Evolutionary conservation across 2,888 invertebrate genomes (phyloP).

Genomic region (Orthosia gothica): DNA sequence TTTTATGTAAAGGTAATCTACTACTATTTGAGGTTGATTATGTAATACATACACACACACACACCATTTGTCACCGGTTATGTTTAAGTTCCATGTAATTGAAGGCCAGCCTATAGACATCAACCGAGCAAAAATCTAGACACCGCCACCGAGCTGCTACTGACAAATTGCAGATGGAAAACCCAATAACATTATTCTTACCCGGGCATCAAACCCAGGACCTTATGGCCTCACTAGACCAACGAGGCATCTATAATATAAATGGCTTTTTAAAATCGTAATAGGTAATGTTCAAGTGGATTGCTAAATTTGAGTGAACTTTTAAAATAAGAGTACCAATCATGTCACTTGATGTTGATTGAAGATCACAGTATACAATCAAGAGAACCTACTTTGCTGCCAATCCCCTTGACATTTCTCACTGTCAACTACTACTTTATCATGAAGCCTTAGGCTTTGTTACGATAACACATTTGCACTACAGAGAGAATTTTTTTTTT

Average conservation of each 20-base stretch:
- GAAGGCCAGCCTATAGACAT: too few relatives aligned
- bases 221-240: too few relatives aligned
- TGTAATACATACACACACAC: too few relatives aligned
- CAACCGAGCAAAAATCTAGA: too few relatives aligned
- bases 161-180: too few relatives aligned
- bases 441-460: constrained; percentile 7
- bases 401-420: constrained; percentile 40
- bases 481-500: constrained; percentile 7
- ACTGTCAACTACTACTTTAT: constrained; percentile 10
- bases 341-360: constrained; percentile 17
- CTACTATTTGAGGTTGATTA: constrained; percentile 16
- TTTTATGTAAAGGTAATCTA: not conserved
- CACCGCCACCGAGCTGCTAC: too few relatives aligned
- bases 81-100: too few relatives aligned
- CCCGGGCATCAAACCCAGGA: too few relatives aligned
- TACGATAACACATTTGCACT: not conserved
- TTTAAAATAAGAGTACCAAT: constrained; percentile 2
- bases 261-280: not conserved
- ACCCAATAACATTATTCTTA: too few relatives aligned
- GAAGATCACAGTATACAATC: constrained; percentile 5
- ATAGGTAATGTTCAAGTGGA: not conserved
- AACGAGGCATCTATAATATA: too few relatives aligned
- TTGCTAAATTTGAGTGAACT: constrained; percentile 22
- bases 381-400: not conserved
- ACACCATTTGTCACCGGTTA: too few relatives aligned